These are phyloP conservation scores for Cheiracanthium punctorium DNA, from an alignment of 2,888 invertebrate species.

Conservation along the genomic window DNA sequence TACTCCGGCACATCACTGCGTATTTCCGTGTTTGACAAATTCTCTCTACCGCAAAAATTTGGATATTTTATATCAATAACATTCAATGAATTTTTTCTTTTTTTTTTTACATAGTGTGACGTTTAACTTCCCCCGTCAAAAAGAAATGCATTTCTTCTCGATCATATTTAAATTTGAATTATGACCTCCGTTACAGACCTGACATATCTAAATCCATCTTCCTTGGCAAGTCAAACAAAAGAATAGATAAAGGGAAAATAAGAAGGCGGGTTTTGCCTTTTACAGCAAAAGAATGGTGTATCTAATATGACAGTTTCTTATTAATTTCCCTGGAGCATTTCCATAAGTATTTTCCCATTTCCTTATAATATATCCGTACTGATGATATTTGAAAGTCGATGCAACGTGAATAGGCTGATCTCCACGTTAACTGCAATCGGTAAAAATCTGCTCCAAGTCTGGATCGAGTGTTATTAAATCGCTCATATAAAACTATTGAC, in stretches of 20 bases:
- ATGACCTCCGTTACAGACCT: background rate
- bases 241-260: background rate
- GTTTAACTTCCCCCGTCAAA: background rate
- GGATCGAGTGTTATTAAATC: background rate
- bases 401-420: background rate
- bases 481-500: background rate
- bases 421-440: background rate
- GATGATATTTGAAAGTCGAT: background rate
- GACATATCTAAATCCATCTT: constrained; percentile 8
- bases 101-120: background rate
- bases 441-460: background rate
- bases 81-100: no score
- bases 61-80: background rate
- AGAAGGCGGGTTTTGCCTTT: background rate
- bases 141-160: background rate
- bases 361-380: background rate
- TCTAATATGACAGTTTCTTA: background rate
- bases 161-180: constrained; percentile 17
- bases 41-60: no score
- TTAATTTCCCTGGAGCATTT: background rate
- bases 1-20: no score
- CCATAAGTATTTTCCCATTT: background rate
- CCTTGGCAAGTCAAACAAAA: background rate
- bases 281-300: background rate
- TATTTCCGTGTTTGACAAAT: no score